Base-by-base conservation (phyloP, 2,888 invertebrate species). In the Oscheius sp. region DNA sequence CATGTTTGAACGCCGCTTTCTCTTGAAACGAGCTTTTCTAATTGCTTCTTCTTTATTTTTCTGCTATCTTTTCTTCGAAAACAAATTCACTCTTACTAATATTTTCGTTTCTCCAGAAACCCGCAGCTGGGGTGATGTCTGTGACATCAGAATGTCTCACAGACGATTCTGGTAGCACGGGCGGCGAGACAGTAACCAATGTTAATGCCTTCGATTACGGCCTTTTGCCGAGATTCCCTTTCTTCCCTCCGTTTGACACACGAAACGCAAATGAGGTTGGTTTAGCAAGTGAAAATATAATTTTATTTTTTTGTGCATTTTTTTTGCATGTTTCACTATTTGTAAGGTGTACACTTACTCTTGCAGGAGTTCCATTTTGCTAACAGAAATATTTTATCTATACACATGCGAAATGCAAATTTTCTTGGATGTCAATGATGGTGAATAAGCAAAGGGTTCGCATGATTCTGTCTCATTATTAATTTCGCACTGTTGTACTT, bases 141-240 rank as follows among this genome's bases (percentile, higher is more conserved):
- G 41, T 61, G 45, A 61, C 43, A 25, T 61, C 61, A 7, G 61
- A 61, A 21, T 61, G 61, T 21, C 21, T 55, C 3, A 55, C 55
- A 7, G 55, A 55, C 21, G 61, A 61, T 43, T 61, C 61, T 43
- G 18, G 18, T 41, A 61, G 61, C 25, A 35, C 61, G 41, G 21
- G 25, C 23, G 21, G 13, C 13, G 55, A 21, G 23, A 16, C 5
- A 2, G n/a, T 16, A 3, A 49, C 49, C 5, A 49, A 21, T 21
- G 21, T 16, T 7, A 18, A 49, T 49, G 2, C 16, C 6, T 49
- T 49, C 13, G 16, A 21, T 49, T 49, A 16, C 5, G 49, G 16
- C 13, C 35, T 35, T 35, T 9, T 35, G 35, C 49, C 49, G 6
- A 3, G 49, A 49, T 49, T 49, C 2, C 21, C 49, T 56, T 5